Evolutionary conservation across 1,140 invertebrate species (phyloP), one percentile per base, ranked within the genome.

Genomic region (Drosophila repleta): DNA sequence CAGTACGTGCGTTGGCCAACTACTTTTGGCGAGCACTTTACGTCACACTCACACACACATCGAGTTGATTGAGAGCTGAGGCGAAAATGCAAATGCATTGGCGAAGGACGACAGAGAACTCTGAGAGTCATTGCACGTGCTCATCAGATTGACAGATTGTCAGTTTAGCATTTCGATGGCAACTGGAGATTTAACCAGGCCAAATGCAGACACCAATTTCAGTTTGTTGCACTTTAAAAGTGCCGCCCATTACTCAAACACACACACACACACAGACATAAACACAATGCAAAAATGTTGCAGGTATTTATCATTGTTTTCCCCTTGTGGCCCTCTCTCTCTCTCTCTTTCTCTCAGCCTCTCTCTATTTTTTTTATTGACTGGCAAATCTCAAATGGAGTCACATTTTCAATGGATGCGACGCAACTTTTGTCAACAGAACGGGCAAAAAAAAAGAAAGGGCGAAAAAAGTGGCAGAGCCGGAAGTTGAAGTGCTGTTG

Each of bases 401-500:
- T 87, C 82, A 82, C 83, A 87, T 82, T 87, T 85, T 78, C 82
- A 88, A 82, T 82, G 79, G 62, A 29, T 53, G 15, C 57, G 26
- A 64, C 69, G 60, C 55, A 82, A 74, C 75, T 82, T 75, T 83
- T 83, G 71, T 79, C 79, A 79, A 79, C 74, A 51, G 37, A 35
- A 8, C 39, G 53, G 17, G 39, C 10, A 17, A 21, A 37, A 46
- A 26, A 39, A 49, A 56, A 49, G 49, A 56, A 8, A 3, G 2
- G 24, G 24, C 4, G 6, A 2, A 56, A 29, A 74, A 85, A 78
- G 72, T 76, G 75, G 74, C 71, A 73, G 39, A n/a, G 49, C 74
- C 78, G 82, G 82, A 87, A 82, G 79, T 72, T 82, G 82, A 82
- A 87, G 82, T 87, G 83, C 82, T 87, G 82, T 76, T 87, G 82